Evolutionary conservation across 1,140 invertebrate genomes (phyloP).

Genomic region (Triops longicaudatus): DNA sequence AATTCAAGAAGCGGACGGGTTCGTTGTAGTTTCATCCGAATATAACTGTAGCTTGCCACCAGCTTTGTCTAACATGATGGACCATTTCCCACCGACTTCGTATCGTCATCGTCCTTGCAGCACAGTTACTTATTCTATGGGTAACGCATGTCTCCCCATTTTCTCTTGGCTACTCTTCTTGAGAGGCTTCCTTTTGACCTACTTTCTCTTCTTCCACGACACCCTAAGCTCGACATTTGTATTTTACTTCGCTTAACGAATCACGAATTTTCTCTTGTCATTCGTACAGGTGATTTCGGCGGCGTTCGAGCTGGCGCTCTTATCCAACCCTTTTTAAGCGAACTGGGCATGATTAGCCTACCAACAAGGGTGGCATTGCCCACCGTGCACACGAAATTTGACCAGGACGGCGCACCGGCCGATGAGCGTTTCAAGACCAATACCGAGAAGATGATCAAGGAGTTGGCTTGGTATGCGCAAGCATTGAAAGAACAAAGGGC

Average conservation of each 20-base stretch:
- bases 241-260: background rate
- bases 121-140: conserved; percentile 43
- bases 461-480: conserved; percentile 41
- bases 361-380: conserved; percentile 41
- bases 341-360: conserved; percentile 43
- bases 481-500: conserved; percentile 39
- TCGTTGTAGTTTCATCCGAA: conserved; percentile 42
- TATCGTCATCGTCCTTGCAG: conserved; percentile 42
- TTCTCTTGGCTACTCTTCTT: background rate
- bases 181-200: background rate
- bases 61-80: conserved; percentile 42
- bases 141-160: conserved; percentile 33
- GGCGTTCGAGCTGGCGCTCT: conserved; percentile 43
- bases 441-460: conserved; percentile 36
- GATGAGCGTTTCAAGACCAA: conserved; percentile 36
- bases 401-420: conserved; percentile 37
- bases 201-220: background rate
- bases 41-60: conserved; percentile 45
- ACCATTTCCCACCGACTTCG: conserved; percentile 41
- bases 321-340: conserved; percentile 40
- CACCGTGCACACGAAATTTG: conserved; percentile 37
- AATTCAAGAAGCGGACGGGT: conserved; percentile 41
- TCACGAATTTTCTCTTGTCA: conserved; percentile 12
- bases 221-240: background rate
- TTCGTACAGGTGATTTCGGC: conserved; percentile 41